A percentile compares a stretch with the other conserved stretches of the same genome.
Evolutionary conservation across 2,797 vertebrate genomes (phyloP).

Genomic region (Bufotes viridis): DNA sequence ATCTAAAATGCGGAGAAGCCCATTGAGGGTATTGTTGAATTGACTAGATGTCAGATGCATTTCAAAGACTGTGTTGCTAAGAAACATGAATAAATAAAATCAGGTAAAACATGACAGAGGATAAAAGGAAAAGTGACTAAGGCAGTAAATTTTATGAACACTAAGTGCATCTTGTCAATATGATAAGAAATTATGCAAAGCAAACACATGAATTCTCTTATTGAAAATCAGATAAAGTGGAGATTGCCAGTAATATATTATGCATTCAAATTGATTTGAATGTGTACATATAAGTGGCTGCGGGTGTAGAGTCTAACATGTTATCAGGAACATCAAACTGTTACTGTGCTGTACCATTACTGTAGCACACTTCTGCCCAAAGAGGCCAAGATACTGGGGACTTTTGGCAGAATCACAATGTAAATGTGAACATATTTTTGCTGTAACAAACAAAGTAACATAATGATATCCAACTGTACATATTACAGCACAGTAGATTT

Average conservation of each 20-base stretch:
- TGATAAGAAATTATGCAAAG: conserved; percentile 24
- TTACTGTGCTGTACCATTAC: not conserved
- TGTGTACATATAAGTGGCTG: not conserved
- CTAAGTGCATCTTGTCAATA: conserved; percentile 21
- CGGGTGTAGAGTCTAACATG: not conserved
- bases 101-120: not conserved
- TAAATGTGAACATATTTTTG: not conserved
- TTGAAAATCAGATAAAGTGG: conserved; percentile 11
- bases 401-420: not conserved
- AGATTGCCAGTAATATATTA: conserved; percentile 17
- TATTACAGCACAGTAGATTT: too few species aligned
- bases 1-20: too few species aligned
- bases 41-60: not conserved
- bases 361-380: not conserved
- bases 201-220: conserved; percentile 4
- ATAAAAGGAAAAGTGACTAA: not conserved
- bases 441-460: too few species aligned
- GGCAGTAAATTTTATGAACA: not conserved
- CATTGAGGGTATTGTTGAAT: not conserved
- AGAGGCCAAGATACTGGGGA: not conserved
- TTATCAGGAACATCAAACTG: not conserved
- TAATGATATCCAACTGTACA: too few species aligned
- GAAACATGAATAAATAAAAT: not conserved
- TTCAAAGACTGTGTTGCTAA: not conserved
- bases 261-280: conserved; percentile 4